phyloP scores from a whole-genome alignment of 37 sponge, comb jelly and placozoan species.

The Beroe ovata region DNA sequence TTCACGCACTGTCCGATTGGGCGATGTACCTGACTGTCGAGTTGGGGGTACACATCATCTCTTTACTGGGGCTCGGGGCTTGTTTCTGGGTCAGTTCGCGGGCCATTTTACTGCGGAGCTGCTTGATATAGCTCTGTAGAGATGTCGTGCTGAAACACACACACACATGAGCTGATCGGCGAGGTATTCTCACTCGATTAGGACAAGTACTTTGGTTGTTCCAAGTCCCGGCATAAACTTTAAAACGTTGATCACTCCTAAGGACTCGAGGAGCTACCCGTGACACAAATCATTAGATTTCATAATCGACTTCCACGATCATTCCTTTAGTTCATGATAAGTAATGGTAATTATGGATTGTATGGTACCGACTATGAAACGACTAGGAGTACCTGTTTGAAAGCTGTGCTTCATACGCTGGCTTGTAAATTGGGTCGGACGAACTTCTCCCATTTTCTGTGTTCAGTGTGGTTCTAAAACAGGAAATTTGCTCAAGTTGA shows the following conservation, averaged over 20 bases:
- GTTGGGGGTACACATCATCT: slow-evolving; percentile 67
- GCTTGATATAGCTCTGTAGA: slow-evolving; percentile 48
- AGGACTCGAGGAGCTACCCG: too few relatives aligned
- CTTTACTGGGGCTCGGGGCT: slow-evolving; percentile 15
- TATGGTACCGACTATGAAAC: too few relatives aligned
- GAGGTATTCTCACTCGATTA: too few relatives aligned
- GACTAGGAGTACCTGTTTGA: slow-evolving; percentile 67
- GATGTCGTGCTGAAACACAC: slow-evolving; percentile 51
- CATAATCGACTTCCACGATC: too few relatives aligned
- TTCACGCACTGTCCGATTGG: too few relatives aligned
- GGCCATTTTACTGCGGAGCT: slow-evolving; percentile 57
- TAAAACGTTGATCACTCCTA: too few relatives aligned
- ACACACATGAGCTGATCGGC: too few relatives aligned
- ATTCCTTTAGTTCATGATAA: too few relatives aligned
- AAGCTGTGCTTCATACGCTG: slow-evolving; percentile 32
- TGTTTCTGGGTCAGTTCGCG: slow-evolving; percentile 62
- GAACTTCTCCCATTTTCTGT: slow-evolving; percentile 12
- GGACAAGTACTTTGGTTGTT: too few relatives aligned
- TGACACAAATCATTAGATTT: too few relatives aligned
- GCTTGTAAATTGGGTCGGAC: slow-evolving; percentile 55
- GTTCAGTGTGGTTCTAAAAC: slow-evolving; percentile 16
- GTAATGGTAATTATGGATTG: too few relatives aligned
- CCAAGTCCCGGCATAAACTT: too few relatives aligned
- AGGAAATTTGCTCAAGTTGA: neutral
- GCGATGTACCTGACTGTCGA: slow-evolving; percentile 64